Base-by-base conservation (phyloP, 2,797 vertebrate species). In the Bradypus variegatus region DNA sequence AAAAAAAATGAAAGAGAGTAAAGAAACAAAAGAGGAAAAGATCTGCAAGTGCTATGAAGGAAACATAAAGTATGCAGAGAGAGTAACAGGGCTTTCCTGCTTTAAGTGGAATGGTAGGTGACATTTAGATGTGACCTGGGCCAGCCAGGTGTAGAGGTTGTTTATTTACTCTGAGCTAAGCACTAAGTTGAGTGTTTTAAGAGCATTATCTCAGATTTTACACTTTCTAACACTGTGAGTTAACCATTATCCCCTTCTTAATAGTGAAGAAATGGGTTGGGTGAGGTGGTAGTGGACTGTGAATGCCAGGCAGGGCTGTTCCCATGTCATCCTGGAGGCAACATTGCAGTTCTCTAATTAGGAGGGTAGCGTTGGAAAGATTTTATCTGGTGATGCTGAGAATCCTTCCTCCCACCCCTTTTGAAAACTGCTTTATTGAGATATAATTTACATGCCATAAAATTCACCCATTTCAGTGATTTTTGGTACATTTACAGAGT, bases 401-500 rank as follows among this genome's bases (percentile, higher is more conserved):
- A 58, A 21, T 58, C 19, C 55, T 19, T 5, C 53, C 14, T 25
- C 19, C 55, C 55, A 85, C 89, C 86, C 60, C 4, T 48, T 48
- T 60, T 38, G 13, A 64, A 82, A 41, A 12, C 4, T 79, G 9
- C 10, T 78, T 75, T 92, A 81, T 65, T 80, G 82, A 85, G 41
- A 33, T 27, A 2, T 70, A 64, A 82, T 95, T 94, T 90, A 76
- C 15, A 53, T 84, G 53, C 72, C 36, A 53, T 27, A 27, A 87
- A 91, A 53, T 45, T 87, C 81, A 76, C 33, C 13, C 21, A 53
- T 81, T 85, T 84, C 21, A 64, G 1, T 31, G 11, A 72, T 86
- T 89, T 95, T 27, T 38, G 89, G 78, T 73, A 90, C 38, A 72
- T 79, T 86, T 89, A 65, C 10, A n/a, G 60, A 79, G 88, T 88